A percentile compares a stretch with the other conserved stretches of the same genome.
phyloP scores from a whole-genome alignment of 2,113 vertebrate genomes.

The Alligator mississippiensis region DNA sequence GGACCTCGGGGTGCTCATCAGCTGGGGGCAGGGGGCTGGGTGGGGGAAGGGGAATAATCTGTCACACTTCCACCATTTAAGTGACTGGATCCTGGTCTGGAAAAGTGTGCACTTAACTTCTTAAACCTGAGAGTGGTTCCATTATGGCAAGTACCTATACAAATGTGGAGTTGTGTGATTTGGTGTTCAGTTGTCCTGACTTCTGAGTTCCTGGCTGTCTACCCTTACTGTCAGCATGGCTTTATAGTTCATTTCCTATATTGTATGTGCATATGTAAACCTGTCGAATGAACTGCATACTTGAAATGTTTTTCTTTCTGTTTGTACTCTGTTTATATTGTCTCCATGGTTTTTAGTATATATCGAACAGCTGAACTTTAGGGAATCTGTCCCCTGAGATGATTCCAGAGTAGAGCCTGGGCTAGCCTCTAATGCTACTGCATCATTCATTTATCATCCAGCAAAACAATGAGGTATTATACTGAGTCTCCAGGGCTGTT shows the following conservation, averaged over 20 bases:
- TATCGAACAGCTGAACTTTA: not conserved
- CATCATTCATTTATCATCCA: not conserved
- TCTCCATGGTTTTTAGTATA: not conserved
- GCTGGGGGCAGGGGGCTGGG: not conserved
- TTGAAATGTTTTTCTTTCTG: not conserved
- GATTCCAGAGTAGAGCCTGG: not conserved
- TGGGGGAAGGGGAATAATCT: not conserved
- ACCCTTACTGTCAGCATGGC: rapidly evolving
- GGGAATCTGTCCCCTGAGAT: not conserved
- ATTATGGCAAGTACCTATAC: rapidly evolving
- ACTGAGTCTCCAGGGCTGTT: not conserved
- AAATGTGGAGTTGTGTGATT: not conserved
- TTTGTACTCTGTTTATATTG: not conserved
- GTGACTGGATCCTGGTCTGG: not conserved
- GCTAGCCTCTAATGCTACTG: not conserved
- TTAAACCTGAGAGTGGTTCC: not conserved
- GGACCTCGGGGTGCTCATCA: not conserved
- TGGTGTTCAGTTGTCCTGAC: not conserved
- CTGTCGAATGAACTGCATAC: not conserved
- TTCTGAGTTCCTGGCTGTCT: not conserved
- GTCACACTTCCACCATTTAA: not conserved
- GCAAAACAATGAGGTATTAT: not conserved
- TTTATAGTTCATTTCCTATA: not conserved
- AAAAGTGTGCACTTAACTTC: not conserved
- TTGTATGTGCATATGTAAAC: not conserved